Conservation (phyloP, 2,797 vertebrate species). For the Danio tinwini region DNA sequence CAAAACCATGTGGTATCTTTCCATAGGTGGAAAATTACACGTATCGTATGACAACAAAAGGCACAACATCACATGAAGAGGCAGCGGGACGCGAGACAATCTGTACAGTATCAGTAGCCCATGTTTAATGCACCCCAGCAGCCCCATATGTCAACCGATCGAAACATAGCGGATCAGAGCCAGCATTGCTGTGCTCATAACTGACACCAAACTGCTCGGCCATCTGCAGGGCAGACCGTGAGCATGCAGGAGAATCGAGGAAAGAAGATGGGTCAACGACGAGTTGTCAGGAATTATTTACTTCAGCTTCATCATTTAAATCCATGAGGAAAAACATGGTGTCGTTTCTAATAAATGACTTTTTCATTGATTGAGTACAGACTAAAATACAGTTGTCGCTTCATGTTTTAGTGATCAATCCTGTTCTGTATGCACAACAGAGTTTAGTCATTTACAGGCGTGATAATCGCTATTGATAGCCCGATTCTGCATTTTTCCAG, state of each 20-base stretch:
- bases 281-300: constrained; percentile 13
- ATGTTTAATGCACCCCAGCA: constrained; percentile 77
- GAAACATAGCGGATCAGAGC: constrained; percentile 70
- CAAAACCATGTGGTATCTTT: constrained; percentile 36
- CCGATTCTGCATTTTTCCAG: not conserved
- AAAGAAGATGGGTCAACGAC: constrained; percentile 62
- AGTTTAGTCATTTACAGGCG: no score
- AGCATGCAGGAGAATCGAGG: constrained; percentile 59
- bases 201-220: constrained; percentile 75
- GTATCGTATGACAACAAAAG: constrained; percentile 28
- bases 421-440: no score
- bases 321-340: not conserved
- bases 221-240: constrained; percentile 75
- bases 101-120: constrained; percentile 67
- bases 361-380: not conserved
- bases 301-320: not conserved
- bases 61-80: constrained; percentile 6
- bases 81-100: constrained; percentile 66
- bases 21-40: constrained; percentile 44
- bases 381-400: no score
- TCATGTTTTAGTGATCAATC: no score
- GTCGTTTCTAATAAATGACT: not conserved
- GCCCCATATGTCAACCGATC: constrained; percentile 79
- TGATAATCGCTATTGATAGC: no score
- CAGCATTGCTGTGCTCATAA: constrained; percentile 74